Evolutionary conservation across 2,888 invertebrate genomes (phyloP).

Genomic region (Pseudoips prasinana): DNA sequence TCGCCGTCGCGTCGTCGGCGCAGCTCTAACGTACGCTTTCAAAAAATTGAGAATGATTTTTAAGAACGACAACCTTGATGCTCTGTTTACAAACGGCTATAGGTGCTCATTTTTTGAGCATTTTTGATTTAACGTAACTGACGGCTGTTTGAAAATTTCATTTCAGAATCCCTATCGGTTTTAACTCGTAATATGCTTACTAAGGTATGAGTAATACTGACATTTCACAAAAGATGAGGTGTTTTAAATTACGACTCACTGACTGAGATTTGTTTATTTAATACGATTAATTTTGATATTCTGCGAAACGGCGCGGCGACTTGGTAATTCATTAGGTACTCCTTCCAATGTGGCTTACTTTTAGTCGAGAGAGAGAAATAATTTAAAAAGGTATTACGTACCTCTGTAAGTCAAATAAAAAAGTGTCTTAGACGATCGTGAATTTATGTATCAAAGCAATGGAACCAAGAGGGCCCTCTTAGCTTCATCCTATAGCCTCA

Average conservation of each 20-base stretch:
- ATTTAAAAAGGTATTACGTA: no score
- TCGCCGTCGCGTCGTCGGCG: constrained; percentile 63
- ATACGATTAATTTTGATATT: constrained; percentile 20
- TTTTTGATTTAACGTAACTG: constrained; percentile 61
- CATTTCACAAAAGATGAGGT: constrained; percentile 22
- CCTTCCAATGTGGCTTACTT: no score
- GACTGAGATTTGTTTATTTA: constrained; percentile 18
- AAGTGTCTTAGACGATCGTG: no score
- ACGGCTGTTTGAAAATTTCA: constrained; percentile 60
- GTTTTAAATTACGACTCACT: constrained; percentile 25
- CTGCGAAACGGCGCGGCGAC: no score
- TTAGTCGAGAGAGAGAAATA: no score
- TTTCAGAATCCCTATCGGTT: constrained; percentile 31
- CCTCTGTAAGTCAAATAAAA: no score
- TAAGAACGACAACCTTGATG: constrained; percentile 77
- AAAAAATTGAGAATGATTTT: constrained; percentile 74
- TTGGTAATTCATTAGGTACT: no score
- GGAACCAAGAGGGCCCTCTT: no score
- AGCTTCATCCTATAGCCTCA: no score
- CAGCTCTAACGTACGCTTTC: constrained; percentile 61
- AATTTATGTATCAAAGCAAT: no score
- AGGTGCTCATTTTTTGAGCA: constrained; percentile 68
- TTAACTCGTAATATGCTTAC: constrained; percentile 8
- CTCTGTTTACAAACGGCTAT: constrained; percentile 62
- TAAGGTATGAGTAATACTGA: constrained; percentile 18